Percentiles rank a stretch among this genome's conserved stretches.
Conservation (phyloP, 2,797 vertebrate species). For the Neosilurus hyrtlii region DNA sequence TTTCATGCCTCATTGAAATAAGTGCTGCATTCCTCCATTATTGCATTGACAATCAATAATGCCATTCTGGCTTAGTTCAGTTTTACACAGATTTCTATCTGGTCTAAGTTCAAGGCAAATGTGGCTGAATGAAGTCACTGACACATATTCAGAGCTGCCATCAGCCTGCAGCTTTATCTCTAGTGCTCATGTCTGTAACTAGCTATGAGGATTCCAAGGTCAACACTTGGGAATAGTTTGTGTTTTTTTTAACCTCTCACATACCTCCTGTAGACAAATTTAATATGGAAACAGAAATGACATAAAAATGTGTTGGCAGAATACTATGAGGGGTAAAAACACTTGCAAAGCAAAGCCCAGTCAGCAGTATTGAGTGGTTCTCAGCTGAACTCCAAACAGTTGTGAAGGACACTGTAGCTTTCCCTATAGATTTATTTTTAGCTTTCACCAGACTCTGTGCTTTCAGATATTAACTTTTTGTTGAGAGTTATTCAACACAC, state of each 20-base stretch:
- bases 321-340: neutral
- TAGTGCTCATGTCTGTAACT: neutral
- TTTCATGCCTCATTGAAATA: neutral
- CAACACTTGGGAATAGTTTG: neutral
- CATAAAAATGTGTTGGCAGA: neutral
- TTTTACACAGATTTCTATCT: neutral
- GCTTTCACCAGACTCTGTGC: neutral
- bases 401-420: neutral
- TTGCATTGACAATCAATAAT: neutral
- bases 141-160: neutral
- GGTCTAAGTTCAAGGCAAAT: neutral
- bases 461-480: neutral
- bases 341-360: neutral
- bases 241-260: neutral
- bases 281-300: neutral
- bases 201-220: neutral
- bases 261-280: neutral
- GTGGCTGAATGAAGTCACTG: conserved; percentile 2
- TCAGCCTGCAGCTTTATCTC: neutral
- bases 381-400: neutral
- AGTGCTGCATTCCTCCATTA: neutral
- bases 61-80: neutral
- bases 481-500: neutral
- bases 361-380: neutral
- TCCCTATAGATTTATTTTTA: neutral